These are phyloP conservation scores for Nansenia antarctica DNA, from an alignment of 2,113 vertebrate genomes.

Conservation along the genomic window DNA sequence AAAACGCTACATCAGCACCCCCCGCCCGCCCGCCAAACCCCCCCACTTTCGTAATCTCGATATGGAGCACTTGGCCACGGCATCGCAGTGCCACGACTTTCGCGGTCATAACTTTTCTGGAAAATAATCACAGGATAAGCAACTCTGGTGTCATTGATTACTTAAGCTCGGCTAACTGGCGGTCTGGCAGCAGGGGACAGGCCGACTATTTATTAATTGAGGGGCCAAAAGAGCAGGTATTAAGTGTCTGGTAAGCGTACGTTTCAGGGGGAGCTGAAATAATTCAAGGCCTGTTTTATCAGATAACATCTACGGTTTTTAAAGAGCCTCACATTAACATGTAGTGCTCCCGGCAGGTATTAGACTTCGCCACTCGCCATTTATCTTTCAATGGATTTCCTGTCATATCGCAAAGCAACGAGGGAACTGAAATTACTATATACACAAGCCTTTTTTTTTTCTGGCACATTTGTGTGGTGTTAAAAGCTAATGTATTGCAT, in stretches of 20 bases:
- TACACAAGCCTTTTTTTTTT: not conserved
- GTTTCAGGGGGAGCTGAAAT: slow-evolving; percentile 1
- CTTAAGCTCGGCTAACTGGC: slow-evolving; percentile 36
- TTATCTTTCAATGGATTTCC: not conserved
- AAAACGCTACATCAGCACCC: slow-evolving; percentile 52
- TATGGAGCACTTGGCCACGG: slow-evolving; percentile 57
- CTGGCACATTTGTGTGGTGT: not conserved
- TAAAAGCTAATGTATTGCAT: not conserved
- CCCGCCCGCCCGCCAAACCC: no score
- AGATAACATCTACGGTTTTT: not conserved
- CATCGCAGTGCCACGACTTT: slow-evolving; percentile 34
- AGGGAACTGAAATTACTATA: not conserved
- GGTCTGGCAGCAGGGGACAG: slow-evolving; percentile 23
- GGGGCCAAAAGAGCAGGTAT: slow-evolving; percentile 14
- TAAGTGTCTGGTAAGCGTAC: slow-evolving; percentile 22
- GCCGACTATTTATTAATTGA: slow-evolving; percentile 22
- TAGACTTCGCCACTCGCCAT: no score
- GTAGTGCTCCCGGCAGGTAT: no score
- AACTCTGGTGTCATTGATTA: slow-evolving; percentile 55
- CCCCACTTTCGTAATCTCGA: slow-evolving; percentile 57
- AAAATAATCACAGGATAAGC: slow-evolving; percentile 56
- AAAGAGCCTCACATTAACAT: not conserved
- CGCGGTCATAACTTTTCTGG: slow-evolving; percentile 45
- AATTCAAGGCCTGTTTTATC: not conserved
- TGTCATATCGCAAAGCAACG: not conserved